Percentiles rank a stretch among this genome's conserved stretches.
Evolutionary conservation across 2,888 invertebrate species (phyloP).

Genomic region (Temnothorax ravouxi): DNA sequence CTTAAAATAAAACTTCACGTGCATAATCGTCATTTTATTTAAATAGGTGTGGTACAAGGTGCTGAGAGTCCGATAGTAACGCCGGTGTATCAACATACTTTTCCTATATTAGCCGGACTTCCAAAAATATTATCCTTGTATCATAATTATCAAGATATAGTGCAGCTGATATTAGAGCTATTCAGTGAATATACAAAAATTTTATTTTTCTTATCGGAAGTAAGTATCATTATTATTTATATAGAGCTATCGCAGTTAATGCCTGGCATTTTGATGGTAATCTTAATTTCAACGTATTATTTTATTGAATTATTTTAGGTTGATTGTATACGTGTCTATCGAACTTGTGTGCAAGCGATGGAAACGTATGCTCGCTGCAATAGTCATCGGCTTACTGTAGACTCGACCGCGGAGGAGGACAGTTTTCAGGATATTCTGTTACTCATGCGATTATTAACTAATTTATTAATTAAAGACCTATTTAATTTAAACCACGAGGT

Average conservation of each 20-base stretch:
- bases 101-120: constrained; percentile 90
- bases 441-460: constrained; percentile 92
- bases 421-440: constrained; percentile 92
- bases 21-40: constrained; percentile 62
- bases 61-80: constrained; percentile 87
- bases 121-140: constrained; percentile 91
- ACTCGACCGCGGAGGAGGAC: constrained; percentile 91
- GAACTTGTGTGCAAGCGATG: constrained; percentile 90
- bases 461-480: constrained; percentile 88
- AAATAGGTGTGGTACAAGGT: constrained; percentile 90
- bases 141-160: constrained; percentile 93
- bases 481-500: constrained; percentile 85
- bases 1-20: neutral
- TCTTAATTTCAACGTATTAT: neutral
- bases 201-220: constrained; percentile 88
- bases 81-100: constrained; percentile 88
- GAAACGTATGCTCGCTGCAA: constrained; percentile 91
- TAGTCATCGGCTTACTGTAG: constrained; percentile 89
- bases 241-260: neutral
- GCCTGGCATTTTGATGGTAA: constrained; percentile 1
- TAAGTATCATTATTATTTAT: constrained; percentile 65
- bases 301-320: constrained; percentile 82
- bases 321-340: constrained; percentile 90
- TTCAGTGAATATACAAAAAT: constrained; percentile 92
- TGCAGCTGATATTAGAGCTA: constrained; percentile 91